Evolutionary conservation across 2,888 invertebrate species (phyloP).

Genomic region (Corythucha ciliata): DNA sequence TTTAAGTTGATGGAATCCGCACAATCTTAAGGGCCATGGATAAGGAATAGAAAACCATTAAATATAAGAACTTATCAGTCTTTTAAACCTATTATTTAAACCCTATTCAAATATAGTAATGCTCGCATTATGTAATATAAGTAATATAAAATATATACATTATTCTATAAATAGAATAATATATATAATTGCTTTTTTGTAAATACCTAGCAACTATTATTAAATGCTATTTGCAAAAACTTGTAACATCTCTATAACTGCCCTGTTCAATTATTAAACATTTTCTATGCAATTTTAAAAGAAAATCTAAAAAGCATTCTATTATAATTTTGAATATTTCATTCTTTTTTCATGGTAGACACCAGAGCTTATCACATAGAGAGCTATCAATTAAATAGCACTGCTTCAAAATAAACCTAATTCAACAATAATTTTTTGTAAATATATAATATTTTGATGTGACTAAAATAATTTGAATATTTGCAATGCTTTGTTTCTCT

Average conservation of each 20-base stretch:
- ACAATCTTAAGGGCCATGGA: too few species aligned
- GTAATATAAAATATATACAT: slow-evolving; percentile 11
- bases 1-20: too few species aligned
- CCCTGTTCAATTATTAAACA: slow-evolving; percentile 28
- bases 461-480: slow-evolving; percentile 29
- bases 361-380: slow-evolving; percentile 31
- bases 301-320: slow-evolving; percentile 28
- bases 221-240: slow-evolving; percentile 30
- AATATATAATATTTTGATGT: slow-evolving; percentile 22
- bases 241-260: slow-evolving; percentile 30
- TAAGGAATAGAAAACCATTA: slow-evolving; percentile 25
- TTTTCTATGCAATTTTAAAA: slow-evolving; percentile 28
- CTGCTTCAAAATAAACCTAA: slow-evolving; percentile 20
- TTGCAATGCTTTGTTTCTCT: slow-evolving; percentile 34
- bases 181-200: slow-evolving; percentile 21
- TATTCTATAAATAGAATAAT: slow-evolving; percentile 21
- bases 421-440: slow-evolving; percentile 16
- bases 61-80: slow-evolving; percentile 30
- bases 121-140: slow-evolving; percentile 9
- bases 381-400: slow-evolving; percentile 29
- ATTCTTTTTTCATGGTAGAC: too few species aligned
- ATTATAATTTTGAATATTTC: slow-evolving; percentile 29
- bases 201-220: slow-evolving; percentile 30
- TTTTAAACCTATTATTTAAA: slow-evolving; percentile 28
- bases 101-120: slow-evolving; percentile 21